phyloP scores from a whole-genome alignment of 2,888 invertebrate species.

The Stenotaenia linearis region DNA sequence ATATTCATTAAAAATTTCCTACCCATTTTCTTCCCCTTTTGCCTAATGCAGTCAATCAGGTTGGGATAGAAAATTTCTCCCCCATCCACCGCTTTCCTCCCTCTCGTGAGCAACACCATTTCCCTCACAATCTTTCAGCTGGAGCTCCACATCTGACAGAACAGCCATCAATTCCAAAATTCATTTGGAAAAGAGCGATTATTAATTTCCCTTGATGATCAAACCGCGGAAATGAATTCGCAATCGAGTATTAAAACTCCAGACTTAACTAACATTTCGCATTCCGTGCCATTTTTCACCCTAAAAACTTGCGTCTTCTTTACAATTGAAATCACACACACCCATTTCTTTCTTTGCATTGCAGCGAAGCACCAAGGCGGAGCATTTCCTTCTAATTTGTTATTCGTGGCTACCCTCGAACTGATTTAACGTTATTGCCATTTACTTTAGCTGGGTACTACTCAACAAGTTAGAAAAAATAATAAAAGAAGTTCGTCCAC shows the following conservation, averaged over 20 bases:
- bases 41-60: not conserved
- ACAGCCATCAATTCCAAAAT: constrained; percentile 26
- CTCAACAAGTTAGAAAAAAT: not conserved
- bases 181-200: constrained; percentile 13
- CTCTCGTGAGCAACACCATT: not conserved
- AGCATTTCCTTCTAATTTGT: not conserved
- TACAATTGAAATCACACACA: not conserved
- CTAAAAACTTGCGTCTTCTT: not conserved
- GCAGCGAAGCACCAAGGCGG: not conserved
- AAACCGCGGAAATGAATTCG: not conserved
- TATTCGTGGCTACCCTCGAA: not conserved
- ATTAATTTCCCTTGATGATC: not conserved
- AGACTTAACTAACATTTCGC: not conserved
- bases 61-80: not conserved
- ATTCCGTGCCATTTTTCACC: not conserved
- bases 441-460: not conserved
- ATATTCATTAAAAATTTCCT: not conserved
- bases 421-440: not conserved
- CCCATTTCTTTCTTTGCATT: not conserved
- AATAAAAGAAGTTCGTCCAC: not conserved
- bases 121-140: not conserved
- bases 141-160: constrained; percentile 4
- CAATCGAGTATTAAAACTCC: not conserved
- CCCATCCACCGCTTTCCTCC: not conserved
- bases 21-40: not conserved